A percentile compares a stretch with the other conserved stretches of the same genome.
These are phyloP conservation scores for Gnathonemus echidnorhynchus DNA, from an alignment of 2,113 vertebrate genomes.

Conservation along the genomic window DNA sequence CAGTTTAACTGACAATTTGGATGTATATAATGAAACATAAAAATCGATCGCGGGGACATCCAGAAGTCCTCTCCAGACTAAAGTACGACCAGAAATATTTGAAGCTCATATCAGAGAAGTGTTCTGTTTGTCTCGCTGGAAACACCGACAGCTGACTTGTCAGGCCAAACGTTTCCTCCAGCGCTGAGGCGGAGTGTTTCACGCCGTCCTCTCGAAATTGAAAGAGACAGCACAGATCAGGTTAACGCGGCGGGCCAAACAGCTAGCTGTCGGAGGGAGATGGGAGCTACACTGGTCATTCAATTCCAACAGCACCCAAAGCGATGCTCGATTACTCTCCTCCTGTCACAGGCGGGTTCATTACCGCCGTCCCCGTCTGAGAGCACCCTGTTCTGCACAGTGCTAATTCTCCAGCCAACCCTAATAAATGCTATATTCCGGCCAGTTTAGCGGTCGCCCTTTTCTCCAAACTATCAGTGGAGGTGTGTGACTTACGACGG, in stretches of 20 bases:
- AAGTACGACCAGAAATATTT: neutral
- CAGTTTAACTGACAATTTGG: neutral
- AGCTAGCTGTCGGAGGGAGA: neutral
- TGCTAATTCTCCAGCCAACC: no score
- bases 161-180: neutral
- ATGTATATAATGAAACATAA: neutral
- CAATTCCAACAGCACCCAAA: neutral
- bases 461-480: neutral
- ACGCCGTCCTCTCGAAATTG: neutral
- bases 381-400: neutral
- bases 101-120: neutral
- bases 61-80: neutral
- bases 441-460: neutral
- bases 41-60: neutral
- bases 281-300: neutral
- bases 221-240: neutral
- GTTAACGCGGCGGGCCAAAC: neutral
- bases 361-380: neutral
- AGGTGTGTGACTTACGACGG: neutral
- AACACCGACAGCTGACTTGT: neutral
- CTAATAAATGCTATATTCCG: neutral
- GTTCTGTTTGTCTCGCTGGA: neutral
- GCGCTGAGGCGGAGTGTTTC: neutral
- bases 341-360: neutral
- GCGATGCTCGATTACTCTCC: neutral